These are phyloP conservation scores for Platyrinchus mystaceus DNA, from an alignment of 2,797 vertebrate species.

Conservation along the genomic window DNA sequence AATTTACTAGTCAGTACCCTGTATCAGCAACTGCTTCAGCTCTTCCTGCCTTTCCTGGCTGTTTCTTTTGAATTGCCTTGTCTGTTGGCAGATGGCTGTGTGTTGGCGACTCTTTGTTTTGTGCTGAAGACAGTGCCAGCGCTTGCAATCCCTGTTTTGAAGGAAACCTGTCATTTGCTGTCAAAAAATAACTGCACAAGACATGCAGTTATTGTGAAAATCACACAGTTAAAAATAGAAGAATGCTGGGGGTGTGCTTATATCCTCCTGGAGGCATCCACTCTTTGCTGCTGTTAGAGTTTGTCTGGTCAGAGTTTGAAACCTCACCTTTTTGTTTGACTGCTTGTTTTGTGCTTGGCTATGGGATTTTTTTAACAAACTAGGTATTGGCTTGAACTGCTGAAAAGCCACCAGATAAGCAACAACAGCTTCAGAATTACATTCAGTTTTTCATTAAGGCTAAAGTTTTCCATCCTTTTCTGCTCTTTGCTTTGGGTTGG, in stretches of 20 bases:
- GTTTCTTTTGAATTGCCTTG: background rate
- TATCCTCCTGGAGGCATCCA: background rate
- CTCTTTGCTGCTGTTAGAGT: background rate
- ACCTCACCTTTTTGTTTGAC: background rate
- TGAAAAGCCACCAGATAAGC: background rate
- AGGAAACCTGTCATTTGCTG: background rate
- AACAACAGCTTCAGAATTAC: background rate
- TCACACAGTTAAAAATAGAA: background rate
- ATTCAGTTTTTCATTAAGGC: background rate
- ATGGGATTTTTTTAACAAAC: background rate
- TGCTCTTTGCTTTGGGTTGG: background rate
- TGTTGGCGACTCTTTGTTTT: background rate
- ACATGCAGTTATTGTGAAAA: background rate
- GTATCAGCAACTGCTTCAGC: background rate
- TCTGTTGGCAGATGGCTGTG: background rate
- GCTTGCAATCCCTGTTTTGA: background rate
- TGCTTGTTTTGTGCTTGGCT: background rate
- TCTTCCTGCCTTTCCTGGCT: background rate
- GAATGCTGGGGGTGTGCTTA: background rate
- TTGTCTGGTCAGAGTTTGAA: background rate
- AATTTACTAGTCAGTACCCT: background rate
- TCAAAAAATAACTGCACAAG: background rate
- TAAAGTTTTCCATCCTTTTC: background rate
- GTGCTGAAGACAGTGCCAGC: background rate
- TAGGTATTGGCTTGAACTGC: background rate